Evolutionary conservation across 2,113 vertebrate species (phyloP).

Genomic region (Daboia siamensis): DNA sequence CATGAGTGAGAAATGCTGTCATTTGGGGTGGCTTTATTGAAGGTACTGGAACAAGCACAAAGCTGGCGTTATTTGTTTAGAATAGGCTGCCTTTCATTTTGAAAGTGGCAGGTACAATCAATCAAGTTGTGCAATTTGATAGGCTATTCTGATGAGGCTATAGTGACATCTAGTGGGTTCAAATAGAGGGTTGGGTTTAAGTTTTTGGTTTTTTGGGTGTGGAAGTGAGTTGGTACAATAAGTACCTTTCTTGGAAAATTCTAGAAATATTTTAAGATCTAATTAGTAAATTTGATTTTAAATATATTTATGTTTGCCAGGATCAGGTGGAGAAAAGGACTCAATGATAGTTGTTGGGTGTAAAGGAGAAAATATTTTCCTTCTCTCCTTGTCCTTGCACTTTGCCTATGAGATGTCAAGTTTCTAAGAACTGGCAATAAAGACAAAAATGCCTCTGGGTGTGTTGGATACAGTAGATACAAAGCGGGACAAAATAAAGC

Average conservation of each 20-base stretch:
- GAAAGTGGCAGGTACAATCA: background rate
- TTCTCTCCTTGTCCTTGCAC: background rate
- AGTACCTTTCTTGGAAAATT: background rate
- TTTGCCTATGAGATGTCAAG: background rate
- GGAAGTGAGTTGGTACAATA: background rate
- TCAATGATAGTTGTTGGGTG: background rate
- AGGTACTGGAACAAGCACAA: accelerated
- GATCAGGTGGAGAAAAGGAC: background rate
- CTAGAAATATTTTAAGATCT: accelerated
- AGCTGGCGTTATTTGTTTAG: background rate
- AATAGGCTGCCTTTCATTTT: background rate
- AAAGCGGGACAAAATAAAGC: background rate
- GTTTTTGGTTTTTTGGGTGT: background rate
- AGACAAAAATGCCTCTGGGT: background rate
- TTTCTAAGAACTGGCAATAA: background rate
- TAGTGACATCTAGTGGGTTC: slow-evolving; percentile 67
- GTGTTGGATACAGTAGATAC: background rate
- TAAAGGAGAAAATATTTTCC: background rate
- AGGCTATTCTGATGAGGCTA: slow-evolving; percentile 34
- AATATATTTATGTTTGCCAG: accelerated
- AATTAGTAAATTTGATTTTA: background rate
- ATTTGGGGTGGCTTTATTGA: background rate
- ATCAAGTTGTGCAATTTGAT: slow-evolving; percentile 3
- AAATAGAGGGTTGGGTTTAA: background rate
- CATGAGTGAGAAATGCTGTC: accelerated